phyloP scores from a whole-genome alignment of 2,888 invertebrate genomes.

The Tenthredo mesomela region DNA sequence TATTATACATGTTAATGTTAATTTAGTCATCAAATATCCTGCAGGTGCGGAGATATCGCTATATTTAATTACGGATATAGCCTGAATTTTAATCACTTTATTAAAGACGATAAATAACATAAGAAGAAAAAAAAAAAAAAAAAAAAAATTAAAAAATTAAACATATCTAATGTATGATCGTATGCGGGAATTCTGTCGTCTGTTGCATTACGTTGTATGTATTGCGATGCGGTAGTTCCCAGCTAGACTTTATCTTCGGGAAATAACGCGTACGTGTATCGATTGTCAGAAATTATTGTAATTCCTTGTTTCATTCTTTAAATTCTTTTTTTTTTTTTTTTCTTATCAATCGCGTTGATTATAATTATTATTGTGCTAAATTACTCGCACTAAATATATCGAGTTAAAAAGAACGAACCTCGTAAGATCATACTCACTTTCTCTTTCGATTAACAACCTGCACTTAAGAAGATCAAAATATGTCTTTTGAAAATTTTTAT shows the following conservation, averaged over 20 bases:
- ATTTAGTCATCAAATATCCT: neutral
- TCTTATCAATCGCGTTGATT: neutral
- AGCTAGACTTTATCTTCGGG: neutral
- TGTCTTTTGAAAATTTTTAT: no score
- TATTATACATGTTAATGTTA: neutral
- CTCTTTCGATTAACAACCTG: no score
- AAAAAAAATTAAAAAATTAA: neutral
- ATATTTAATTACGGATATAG: neutral
- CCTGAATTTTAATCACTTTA: neutral
- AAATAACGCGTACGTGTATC: neutral
- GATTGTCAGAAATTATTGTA: neutral
- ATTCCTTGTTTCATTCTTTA: neutral
- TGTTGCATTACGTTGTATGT: neutral
- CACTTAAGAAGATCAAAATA: no score
- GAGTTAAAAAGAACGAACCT: neutral
- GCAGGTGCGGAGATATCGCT: neutral
- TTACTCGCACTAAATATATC: neutral
- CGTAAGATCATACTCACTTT: no score
- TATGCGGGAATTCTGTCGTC: conserved; percentile 3
- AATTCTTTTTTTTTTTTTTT: neutral
- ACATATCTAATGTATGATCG: neutral
- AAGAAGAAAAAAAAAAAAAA: neutral
- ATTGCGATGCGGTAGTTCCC: neutral
- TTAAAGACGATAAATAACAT: neutral
- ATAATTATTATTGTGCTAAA: neutral